Base-by-base conservation (phyloP, 2,797 vertebrate species). In the Vireo griseus region DNA sequence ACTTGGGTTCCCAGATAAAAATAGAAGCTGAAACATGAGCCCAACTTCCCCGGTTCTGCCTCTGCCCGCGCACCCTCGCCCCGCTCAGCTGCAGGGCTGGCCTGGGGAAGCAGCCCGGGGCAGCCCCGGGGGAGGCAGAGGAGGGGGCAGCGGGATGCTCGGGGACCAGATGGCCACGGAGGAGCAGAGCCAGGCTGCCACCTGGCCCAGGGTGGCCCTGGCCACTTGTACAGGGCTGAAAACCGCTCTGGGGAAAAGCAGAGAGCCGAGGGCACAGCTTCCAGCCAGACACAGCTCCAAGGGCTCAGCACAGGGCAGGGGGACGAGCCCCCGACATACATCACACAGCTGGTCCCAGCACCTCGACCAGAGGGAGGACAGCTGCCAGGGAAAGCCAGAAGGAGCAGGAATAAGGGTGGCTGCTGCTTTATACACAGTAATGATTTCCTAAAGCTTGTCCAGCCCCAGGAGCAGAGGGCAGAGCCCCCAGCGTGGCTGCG, bases 1-100 rank as follows among this genome's bases (percentile, higher is more conserved):
- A 26, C 65, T 80, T 76, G 75, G 57, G 45, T 95, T 95, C 86
- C 67, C 91, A 92, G 88, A 61, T 62, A 68, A 89, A 96, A 95
- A 89, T 33, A 95, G 89, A 67, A 87, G 42, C 67, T 95, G 94
- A 93, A 93, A 95, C 45, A 26, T 71, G 90, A 95, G 40, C 74
- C 71, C 35, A 57, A 0, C 71, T 74, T 79, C 50, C 65, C 75
- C 0, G 1, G 39, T 28, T 48, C 73, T 71, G 72, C 59, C 65
- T 48, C 84, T 82, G 71, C 65, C 52, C 3, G 0, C 4, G 5
- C 47, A 35, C 29, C 28, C 8, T 3, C 55, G 42, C 10, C 42
- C 29, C 18, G 2, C 33, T 55, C 2, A 59, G 65, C 40, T 5
- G 2, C 47, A 39, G 61, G 4, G 0, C 83, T 17, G 2, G 21